Percentiles rank a stretch among this genome's conserved stretches.
phyloP scores from a whole-genome alignment of 2,888 invertebrate genomes.

The Heliothis peltigera region DNA sequence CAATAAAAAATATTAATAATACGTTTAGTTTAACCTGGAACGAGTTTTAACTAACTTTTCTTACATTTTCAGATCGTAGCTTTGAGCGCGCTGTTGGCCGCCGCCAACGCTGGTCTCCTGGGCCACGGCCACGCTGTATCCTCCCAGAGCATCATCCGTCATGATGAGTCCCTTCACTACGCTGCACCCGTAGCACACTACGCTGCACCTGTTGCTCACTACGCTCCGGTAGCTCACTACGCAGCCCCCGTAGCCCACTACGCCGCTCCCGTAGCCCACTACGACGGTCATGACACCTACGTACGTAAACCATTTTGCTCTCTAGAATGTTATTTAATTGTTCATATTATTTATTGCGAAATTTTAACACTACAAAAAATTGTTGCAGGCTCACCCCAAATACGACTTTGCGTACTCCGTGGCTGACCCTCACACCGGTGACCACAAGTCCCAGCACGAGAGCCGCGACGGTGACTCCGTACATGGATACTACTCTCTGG shows the following conservation, averaged over 20 bases:
- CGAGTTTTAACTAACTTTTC: neutral
- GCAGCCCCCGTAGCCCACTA: conserved; percentile 63
- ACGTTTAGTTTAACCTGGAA: neutral
- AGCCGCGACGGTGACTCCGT: conserved; percentile 88
- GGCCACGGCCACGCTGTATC: conserved; percentile 75
- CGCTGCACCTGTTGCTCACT: conserved; percentile 55
- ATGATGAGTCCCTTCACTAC: conserved; percentile 71
- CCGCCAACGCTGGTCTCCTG: conserved; percentile 77
- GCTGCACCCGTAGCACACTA: conserved; percentile 58
- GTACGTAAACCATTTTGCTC: conserved; percentile 31
- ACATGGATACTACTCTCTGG: conserved; percentile 89
- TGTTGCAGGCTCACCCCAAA: conserved; percentile 78
- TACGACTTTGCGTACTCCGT: conserved; percentile 88
- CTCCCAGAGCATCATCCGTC: conserved; percentile 78
- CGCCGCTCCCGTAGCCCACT: conserved; percentile 61
- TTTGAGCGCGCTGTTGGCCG: conserved; percentile 79
- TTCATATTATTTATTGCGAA: neutral
- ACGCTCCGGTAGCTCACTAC: conserved; percentile 65
- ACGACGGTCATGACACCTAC: conserved; percentile 63
- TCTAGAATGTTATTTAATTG: neutral
- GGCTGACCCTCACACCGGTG: conserved; percentile 89
- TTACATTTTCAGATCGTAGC: conserved; percentile 77
- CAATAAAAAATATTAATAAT: neutral
- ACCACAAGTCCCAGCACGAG: conserved; percentile 89
- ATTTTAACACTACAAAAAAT: neutral